A percentile compares a stretch with the other conserved stretches of the same genome.
phyloP scores from a whole-genome alignment of 35 echinoderm and acorn worm species.

The Lytechinus pictus region DNA sequence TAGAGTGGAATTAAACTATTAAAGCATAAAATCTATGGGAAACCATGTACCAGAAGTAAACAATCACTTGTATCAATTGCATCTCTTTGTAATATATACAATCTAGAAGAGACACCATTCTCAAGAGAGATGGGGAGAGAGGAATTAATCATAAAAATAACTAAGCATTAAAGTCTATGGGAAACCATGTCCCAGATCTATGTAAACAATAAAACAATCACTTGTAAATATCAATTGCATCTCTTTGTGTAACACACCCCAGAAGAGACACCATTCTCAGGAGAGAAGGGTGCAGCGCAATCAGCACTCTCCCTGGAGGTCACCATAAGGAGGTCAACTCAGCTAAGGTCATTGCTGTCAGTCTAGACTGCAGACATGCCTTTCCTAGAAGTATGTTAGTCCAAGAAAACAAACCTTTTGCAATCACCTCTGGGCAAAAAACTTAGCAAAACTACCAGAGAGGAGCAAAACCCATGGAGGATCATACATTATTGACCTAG shows the following conservation, averaged over 20 bases:
- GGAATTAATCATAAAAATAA: no score
- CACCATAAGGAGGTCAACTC: neutral
- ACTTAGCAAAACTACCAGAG: no score
- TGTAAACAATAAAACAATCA: no score
- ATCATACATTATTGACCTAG: no score
- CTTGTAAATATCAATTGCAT: neutral
- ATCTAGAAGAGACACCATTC: neutral
- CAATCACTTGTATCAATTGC: neutral
- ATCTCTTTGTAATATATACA: no score
- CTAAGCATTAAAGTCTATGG: neutral
- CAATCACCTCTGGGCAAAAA: neutral
- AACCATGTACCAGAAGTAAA: neutral
- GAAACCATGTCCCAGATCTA: neutral
- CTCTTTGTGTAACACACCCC: no score
- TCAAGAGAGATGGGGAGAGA: neutral
- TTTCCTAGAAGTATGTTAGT: constrained; percentile 4
- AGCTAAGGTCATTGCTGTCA: neutral
- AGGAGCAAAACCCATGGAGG: no score
- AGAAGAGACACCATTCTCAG: neutral
- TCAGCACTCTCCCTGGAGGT: neutral
- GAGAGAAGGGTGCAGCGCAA: neutral
- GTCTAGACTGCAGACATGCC: constrained; percentile 7
- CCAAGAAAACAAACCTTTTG: neutral
- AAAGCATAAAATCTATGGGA: neutral
- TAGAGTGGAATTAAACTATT: neutral